A percentile compares a stretch with the other conserved stretches of the same genome.
Evolutionary conservation across 2,113 vertebrate genomes (phyloP).

Genomic region (Hippocampus abdominalis): DNA sequence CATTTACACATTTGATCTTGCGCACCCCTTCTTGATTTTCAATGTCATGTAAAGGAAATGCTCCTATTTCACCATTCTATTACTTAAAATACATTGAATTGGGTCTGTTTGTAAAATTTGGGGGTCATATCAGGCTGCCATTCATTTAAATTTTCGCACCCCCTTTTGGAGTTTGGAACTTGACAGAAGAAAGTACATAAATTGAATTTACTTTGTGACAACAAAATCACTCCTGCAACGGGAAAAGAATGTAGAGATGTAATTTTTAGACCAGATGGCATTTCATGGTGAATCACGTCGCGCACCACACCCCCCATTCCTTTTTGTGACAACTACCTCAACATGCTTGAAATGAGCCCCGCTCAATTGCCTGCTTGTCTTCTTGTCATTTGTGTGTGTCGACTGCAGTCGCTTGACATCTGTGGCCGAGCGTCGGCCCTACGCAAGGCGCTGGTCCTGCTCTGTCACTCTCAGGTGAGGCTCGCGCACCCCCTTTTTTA

Average conservation of each 20-base stretch:
- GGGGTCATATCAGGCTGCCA: neutral
- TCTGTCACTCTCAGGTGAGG: constrained; percentile 89
- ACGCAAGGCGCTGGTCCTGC: constrained; percentile 82
- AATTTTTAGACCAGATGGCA: too few relatives aligned
- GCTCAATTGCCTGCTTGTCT: neutral
- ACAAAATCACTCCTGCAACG: too few relatives aligned
- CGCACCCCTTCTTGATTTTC: too few relatives aligned
- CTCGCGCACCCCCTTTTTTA: neutral
- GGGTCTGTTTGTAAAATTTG: neutral
- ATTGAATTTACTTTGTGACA: too few relatives aligned
- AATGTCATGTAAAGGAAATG: too few relatives aligned
- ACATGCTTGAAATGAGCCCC: neutral
- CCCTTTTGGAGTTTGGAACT: neutral
- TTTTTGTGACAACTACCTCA: too few relatives aligned
- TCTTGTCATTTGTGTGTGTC: neutral
- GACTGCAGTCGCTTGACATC: constrained; percentile 87
- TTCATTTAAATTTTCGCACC: neutral
- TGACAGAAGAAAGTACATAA: neutral
- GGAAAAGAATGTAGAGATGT: too few relatives aligned
- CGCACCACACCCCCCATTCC: too few relatives aligned
- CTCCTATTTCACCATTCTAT: neutral
- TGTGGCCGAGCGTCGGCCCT: constrained; percentile 87
- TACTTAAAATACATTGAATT: neutral
- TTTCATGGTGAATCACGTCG: too few relatives aligned
- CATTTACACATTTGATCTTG: too few relatives aligned